A percentile compares a stretch with the other conserved stretches of the same genome.
Conservation (phyloP, 1,140 invertebrate genomes). For the Dolichoris vasculosae region DNA sequence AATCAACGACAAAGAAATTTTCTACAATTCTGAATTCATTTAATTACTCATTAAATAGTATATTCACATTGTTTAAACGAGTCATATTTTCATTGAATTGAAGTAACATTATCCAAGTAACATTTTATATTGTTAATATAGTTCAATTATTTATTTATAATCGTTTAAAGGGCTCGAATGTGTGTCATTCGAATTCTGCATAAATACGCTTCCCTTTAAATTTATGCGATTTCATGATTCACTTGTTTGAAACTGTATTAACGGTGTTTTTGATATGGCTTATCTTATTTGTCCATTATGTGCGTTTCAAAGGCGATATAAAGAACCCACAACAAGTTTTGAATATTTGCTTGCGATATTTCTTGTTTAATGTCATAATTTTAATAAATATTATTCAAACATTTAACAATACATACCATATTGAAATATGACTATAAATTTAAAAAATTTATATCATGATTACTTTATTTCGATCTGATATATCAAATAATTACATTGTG, state of each 20-base stretch:
- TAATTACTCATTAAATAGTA: no score
- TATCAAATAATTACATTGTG: no score
- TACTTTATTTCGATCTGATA: no score
- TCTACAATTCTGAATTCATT: no score
- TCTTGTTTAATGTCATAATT: not conserved
- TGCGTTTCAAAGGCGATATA: not conserved
- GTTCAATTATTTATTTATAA: not conserved
- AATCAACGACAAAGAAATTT: no score
- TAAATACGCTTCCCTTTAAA: not conserved
- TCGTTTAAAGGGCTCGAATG: not conserved
- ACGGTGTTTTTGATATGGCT: not conserved
- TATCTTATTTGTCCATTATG: not conserved
- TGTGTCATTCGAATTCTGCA: not conserved
- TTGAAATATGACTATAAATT: no score
- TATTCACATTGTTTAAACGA: no score
- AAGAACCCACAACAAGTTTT: not conserved
- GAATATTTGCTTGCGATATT: not conserved
- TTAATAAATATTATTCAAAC: not conserved
- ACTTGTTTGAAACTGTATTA: not conserved
- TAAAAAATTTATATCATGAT: no score
- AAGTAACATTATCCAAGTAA: no score
- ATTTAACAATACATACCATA: no score
- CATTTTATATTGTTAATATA: no score
- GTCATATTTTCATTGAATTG: no score
- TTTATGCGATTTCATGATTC: not conserved